Evolutionary conservation across 2,888 invertebrate species (phyloP).

Genomic region (Rambutsinella grinnellia): DNA sequence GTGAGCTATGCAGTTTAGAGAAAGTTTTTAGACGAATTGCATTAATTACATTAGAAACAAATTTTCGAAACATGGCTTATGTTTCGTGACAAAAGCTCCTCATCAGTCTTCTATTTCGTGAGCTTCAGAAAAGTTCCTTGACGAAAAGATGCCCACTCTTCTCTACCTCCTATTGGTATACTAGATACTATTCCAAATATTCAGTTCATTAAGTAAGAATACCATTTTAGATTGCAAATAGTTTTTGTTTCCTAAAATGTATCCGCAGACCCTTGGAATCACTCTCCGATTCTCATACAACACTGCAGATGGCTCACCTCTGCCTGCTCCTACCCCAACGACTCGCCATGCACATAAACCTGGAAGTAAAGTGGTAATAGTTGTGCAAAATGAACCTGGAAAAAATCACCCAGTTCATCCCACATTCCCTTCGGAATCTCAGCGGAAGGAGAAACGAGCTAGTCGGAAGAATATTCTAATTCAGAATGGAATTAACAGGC

Average conservation of each 20-base stretch:
- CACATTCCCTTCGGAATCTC: too few species aligned
- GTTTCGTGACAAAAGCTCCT: too few species aligned
- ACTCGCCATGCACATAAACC: not conserved
- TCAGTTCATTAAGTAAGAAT: not conserved
- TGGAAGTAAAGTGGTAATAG: conserved; percentile 24
- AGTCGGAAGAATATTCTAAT: conserved; percentile 7
- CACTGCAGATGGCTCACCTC: not conserved
- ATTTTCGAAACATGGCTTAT: too few species aligned
- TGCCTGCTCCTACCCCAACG: not conserved
- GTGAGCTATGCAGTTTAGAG: too few species aligned
- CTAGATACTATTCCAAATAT: not conserved
- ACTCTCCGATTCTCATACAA: not conserved
- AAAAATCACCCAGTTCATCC: too few species aligned
- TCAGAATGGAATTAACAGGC: conserved; percentile 8
- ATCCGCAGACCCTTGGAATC: not conserved
- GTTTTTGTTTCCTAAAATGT: not conserved
- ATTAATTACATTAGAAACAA: too few species aligned
- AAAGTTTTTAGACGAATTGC: too few species aligned
- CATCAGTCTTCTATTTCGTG: not conserved
- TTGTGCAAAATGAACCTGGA: conserved; percentile 7
- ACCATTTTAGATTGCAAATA: not conserved
- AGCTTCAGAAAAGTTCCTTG: not conserved
- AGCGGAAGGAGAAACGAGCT: not conserved
- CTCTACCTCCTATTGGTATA: not conserved
- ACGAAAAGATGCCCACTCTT: not conserved